Evolutionary conservation across 1,140 invertebrate genomes (phyloP), one percentile per base, ranked within the genome.

Genomic region (Calliphora vicina): DNA sequence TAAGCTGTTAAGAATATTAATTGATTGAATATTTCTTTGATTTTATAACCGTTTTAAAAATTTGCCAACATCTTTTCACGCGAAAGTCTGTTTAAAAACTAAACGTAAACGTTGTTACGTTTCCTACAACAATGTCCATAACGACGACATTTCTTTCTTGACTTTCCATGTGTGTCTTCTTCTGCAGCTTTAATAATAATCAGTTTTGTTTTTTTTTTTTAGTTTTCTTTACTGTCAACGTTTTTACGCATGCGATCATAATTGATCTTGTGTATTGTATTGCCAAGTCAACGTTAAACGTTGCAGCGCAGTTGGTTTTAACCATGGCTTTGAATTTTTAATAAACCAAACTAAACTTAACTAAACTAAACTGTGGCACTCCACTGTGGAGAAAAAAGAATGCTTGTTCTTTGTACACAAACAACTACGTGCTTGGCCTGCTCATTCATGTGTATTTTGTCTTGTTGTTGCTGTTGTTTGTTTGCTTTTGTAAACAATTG

Each of bases 71-170:
- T 43, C 74, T 45, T 43, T 20, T 43, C 74, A 78, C 74, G 74
- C 74, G 74, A 78, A 78, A 43, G 74, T 78, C 74, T 78, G 20
- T 17, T 20, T 45, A 45, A 12, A 13, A 78, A 78, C 74, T 78
- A 45, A 78, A 43, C 35, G 35, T 78, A 43, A 78, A 76, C 27
- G 73, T 15, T 29, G 2, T n/a, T n/a, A n/a, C n/a, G 26, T 17
- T 74, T 35, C 13, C 13, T 35, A 74, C 72, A 35, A 35, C 72
- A 73, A 25, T 73, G 72, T 27, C 72, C 17, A 23, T 43, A 27
- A 5, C 17, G 50, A 17, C 50, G 13, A 6, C 50, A n/a, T 57
- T 57, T 15, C 15, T 57, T 67, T 67, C 61, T 25, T 67, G n/a
- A 12, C 45, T 50, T 13, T 50, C 13, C 12, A 50, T 13, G 45